Conservation (phyloP, 2,888 invertebrate species). For the Leptopterna dolabrata region DNA sequence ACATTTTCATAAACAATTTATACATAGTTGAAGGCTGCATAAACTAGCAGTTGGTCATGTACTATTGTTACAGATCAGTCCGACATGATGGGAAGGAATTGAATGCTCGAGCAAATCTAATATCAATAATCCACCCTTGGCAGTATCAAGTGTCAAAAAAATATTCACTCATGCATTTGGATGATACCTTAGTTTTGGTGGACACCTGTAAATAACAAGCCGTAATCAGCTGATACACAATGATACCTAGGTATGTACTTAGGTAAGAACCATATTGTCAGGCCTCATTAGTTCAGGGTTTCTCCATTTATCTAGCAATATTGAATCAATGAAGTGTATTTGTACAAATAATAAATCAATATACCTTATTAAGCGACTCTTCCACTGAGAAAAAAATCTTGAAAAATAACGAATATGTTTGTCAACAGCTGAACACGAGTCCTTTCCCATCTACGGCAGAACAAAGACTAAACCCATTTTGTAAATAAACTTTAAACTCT, state of each 20-base stretch:
- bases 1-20: not conserved
- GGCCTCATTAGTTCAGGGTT: no score
- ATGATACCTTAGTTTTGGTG: no score
- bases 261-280: no score
- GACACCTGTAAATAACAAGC: no score
- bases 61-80: not conserved
- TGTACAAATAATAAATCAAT: not conserved
- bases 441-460: not conserved
- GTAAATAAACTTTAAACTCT: not conserved
- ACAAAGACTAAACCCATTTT: not conserved
- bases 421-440: not conserved
- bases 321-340: no score
- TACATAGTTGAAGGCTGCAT: not conserved
- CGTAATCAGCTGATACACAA: no score
- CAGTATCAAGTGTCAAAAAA: no score
- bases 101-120: not conserved
- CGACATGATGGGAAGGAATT: not conserved
- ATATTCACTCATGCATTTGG: no score
- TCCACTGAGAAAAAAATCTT: not conserved
- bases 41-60: not conserved
- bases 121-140: not conserved
- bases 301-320: no score
- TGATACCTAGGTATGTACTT: no score
- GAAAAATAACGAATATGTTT: not conserved
- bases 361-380: not conserved